Percentiles rank a stretch among this genome's conserved stretches.
Evolutionary conservation across 2,888 invertebrate genomes (phyloP).

Genomic region (Cheilosia grossa): DNA sequence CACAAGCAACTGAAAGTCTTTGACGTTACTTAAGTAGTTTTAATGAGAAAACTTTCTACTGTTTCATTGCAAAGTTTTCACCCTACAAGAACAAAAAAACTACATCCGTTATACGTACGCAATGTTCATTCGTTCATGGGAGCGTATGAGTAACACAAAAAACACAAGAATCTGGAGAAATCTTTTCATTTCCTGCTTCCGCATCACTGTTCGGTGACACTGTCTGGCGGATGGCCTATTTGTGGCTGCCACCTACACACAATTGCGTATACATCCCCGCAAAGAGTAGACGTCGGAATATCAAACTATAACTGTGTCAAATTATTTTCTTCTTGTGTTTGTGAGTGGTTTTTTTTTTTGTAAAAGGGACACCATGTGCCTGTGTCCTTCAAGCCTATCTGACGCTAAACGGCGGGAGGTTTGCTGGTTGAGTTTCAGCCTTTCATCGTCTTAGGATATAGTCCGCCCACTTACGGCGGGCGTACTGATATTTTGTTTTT

Average conservation of each 20-base stretch:
- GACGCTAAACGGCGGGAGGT: slow-evolving; percentile 44
- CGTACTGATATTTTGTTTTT: slow-evolving; percentile 1
- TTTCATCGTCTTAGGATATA: slow-evolving; percentile 19
- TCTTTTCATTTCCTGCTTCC: background rate
- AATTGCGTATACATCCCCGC: slow-evolving; percentile 23
- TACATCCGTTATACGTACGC: background rate
- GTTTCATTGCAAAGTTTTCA: background rate
- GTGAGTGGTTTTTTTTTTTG: slow-evolving; percentile 1
- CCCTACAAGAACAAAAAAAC: background rate
- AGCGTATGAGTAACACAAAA: slow-evolving; percentile 28
- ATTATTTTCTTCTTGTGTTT: slow-evolving; percentile 54
- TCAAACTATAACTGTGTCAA: slow-evolving; percentile 70
- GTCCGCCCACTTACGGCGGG: background rate
- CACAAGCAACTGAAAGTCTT: background rate
- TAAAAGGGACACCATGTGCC: slow-evolving; percentile 47
- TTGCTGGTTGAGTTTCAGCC: slow-evolving; percentile 62
- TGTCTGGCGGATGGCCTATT: slow-evolving; percentile 21
- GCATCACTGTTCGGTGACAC: slow-evolving; percentile 18
- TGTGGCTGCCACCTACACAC: slow-evolving; percentile 35
- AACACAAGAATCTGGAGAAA: no score
- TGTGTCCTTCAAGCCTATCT: slow-evolving; percentile 65
- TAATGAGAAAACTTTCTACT: slow-evolving; percentile 18
- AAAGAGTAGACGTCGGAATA: slow-evolving; percentile 38
- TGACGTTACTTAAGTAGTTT: background rate
- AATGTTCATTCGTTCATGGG: background rate